phyloP scores from a whole-genome alignment of 2,113 vertebrate genomes.

The mouse (Mus musculus) region DNA sequence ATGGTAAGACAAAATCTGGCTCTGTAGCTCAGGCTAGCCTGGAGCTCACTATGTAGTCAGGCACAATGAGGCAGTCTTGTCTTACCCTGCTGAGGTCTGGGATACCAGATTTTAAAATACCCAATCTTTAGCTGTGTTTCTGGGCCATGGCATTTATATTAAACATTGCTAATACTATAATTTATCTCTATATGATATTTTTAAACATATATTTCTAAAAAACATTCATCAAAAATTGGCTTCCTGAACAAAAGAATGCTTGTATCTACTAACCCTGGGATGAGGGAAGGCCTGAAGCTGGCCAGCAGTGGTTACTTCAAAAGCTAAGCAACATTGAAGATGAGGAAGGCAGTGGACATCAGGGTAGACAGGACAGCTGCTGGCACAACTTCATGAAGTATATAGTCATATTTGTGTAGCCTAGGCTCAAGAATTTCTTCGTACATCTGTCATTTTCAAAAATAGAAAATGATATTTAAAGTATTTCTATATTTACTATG shows the following conservation, averaged over 20 bases:
- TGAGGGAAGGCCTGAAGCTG: too few species aligned
- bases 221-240: too few species aligned
- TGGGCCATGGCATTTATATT: background rate
- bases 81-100: too few species aligned
- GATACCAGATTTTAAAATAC: background rate
- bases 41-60: too few species aligned
- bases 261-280: rapidly evolving
- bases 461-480: background rate
- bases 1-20: background rate
- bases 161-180: background rate
- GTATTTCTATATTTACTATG: background rate
- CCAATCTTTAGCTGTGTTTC: background rate
- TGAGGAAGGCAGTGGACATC: rapidly evolving
- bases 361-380: rapidly evolving
- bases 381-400: background rate
- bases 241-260: background rate
- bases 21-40: background rate
- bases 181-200: background rate
- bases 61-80: background rate
- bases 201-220: background rate
- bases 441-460: background rate
- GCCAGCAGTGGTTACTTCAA: background rate
- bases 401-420: background rate
- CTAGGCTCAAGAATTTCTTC: background rate
- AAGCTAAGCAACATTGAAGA: rapidly evolving